A percentile compares a stretch with the other conserved stretches of the same genome.
phyloP scores from a whole-genome alignment of 2,888 invertebrate species.

The Cephus spinipes region DNA sequence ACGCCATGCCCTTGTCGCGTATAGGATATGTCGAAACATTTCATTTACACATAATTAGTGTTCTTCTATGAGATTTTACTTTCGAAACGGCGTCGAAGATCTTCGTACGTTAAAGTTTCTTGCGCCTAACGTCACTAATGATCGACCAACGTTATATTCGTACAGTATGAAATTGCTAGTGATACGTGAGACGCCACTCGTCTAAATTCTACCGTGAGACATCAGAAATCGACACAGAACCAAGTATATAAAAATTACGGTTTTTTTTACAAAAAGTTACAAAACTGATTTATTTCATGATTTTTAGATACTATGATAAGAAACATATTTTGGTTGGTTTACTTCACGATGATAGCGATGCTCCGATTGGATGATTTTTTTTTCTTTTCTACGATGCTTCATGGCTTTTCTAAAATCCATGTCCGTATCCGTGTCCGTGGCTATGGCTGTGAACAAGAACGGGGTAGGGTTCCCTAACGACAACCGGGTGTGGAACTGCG shows the following conservation, averaged over 20 bases:
- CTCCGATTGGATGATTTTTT: conserved; percentile 24
- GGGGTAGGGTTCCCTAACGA: conserved; percentile 65
- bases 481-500: conserved; percentile 72
- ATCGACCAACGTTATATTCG: background rate
- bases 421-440: conserved; percentile 33
- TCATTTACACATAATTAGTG: conserved; percentile 40
- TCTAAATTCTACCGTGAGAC: too few relatives aligned
- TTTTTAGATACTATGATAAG: conserved; percentile 43
- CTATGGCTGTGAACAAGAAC: conserved; percentile 52
- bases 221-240: background rate
- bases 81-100: background rate
- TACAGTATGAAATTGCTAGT: background rate
- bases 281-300: conserved; percentile 57
- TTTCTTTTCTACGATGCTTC: background rate
- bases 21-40: conserved; percentile 45
- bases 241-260: background rate
- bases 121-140: background rate
- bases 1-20: conserved; percentile 29
- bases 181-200: background rate
- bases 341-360: conserved; percentile 43
- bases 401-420: conserved; percentile 9
- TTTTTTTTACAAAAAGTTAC: conserved; percentile 54
- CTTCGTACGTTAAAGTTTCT: background rate
- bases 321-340: conserved; percentile 46
- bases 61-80: conserved; percentile 1